phyloP scores from a whole-genome alignment of 2,797 vertebrate species.

The Florisuga fusca region DNA sequence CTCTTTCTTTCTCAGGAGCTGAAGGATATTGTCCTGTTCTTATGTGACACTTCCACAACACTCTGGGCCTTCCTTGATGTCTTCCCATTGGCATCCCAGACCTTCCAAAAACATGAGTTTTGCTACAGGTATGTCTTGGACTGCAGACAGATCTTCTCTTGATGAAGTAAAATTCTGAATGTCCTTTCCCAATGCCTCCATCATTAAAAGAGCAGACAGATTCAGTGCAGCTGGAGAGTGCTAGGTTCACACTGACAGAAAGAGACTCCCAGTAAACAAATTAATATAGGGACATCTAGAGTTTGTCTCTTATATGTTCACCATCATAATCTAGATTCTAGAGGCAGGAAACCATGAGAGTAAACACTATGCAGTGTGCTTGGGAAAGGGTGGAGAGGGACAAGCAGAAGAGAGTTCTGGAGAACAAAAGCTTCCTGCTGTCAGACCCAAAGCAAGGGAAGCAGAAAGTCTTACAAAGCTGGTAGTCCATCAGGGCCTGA shows the following conservation, averaged over 20 bases:
- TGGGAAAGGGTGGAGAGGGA: background rate
- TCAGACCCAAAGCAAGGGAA: background rate
- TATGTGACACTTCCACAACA: slow-evolving; percentile 93
- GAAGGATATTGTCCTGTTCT: slow-evolving; percentile 88
- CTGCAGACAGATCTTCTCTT: background rate
- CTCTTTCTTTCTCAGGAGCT: slow-evolving; percentile 83
- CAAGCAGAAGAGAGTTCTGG: background rate
- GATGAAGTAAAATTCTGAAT: background rate
- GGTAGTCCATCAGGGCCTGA: background rate
- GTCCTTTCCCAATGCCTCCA: background rate
- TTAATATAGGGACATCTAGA: background rate
- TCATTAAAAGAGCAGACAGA: background rate
- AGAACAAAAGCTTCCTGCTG: background rate
- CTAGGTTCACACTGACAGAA: background rate
- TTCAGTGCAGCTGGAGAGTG: background rate
- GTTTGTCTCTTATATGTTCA: background rate
- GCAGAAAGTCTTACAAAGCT: background rate
- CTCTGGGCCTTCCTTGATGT: slow-evolving; percentile 94
- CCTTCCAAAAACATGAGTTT: slow-evolving; percentile 91
- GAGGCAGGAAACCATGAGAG: background rate
- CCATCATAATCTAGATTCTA: background rate
- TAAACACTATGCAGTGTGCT: accelerated
- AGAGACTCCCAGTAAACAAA: background rate
- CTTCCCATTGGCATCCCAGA: slow-evolving; percentile 89
- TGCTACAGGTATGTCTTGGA: slow-evolving; percentile 86